Evolutionary conservation across 2,113 vertebrate genomes (phyloP).

Genomic region (Climacteris rufus): DNA sequence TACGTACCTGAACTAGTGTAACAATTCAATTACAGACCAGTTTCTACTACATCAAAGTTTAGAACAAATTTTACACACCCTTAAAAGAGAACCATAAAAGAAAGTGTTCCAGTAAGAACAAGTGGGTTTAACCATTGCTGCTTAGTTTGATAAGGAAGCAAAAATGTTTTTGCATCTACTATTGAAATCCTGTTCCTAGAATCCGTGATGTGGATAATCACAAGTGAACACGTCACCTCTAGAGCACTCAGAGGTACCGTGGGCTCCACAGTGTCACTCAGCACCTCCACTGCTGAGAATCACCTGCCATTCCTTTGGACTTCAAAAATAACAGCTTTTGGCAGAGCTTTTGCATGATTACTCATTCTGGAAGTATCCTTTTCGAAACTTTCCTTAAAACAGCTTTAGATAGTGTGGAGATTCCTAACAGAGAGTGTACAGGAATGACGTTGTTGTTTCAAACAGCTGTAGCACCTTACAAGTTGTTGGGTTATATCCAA

Average conservation of each 20-base stretch:
- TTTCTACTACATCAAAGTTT: slow-evolving; percentile 30
- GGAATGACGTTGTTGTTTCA: background rate
- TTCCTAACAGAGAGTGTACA: background rate
- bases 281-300: background rate
- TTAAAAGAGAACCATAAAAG: slow-evolving; percentile 18
- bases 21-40: slow-evolving; percentile 37
- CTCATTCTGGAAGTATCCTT: background rate
- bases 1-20: slow-evolving; percentile 16
- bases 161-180: background rate
- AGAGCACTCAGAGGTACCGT: background rate
- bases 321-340: background rate
- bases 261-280: background rate
- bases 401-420: background rate
- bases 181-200: background rate
- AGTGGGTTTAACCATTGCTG: background rate
- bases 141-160: background rate
- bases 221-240: background rate
- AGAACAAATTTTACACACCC: slow-evolving; percentile 43
- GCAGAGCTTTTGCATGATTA: background rate
- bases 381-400: background rate
- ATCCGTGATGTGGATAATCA: background rate
- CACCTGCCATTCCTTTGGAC: background rate
- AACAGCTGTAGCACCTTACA: background rate
- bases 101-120: slow-evolving; percentile 1
- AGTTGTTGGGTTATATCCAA: background rate